Base-by-base conservation (phyloP, 2,113 vertebrate species). In the Mungos mungo region DNA sequence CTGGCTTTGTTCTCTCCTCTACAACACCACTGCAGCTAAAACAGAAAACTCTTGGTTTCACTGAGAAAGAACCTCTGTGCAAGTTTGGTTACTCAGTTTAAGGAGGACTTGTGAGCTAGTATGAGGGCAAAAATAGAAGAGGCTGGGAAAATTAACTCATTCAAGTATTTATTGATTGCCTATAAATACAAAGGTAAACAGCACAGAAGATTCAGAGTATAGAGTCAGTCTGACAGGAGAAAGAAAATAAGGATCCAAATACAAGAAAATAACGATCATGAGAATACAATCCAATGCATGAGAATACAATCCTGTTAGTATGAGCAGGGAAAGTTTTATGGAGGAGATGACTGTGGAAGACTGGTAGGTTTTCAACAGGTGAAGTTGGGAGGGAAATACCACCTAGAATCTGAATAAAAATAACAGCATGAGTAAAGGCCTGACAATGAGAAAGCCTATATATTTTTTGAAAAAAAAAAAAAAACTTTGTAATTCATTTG, bases 231-330 rank as follows among this genome's bases (percentile, higher is more conserved):
- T 85, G 71, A 86, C 4, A 71, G 41, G 35, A 88, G 41, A 93
- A 38, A 69, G 29, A 95, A 96, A 82, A 91, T 86, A 97, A 47
- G 47, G 11, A 76, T 47, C 80, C 33, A 93, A 87, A 94, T 79
- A 93, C 21, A 92, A 95, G 41, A 33, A 92, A 89, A 16, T 57
- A 81, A 93, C 31, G 35, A 50, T 52, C 68, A 63, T 45, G 35
- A 95, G 21, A 88, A 95, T 77, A 88, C 54, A 93, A 52, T 4
- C 50, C 95, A 60, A 38, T 38, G 38, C 68, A 63, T 45, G 35
- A 95, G 21, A 88, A 95, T 77, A 88, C 54, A 93, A 52, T 4
- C 50, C 95, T 38, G 8, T 83, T 76, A 50, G 52, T 14, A 13
- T 72, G 29, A 77, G 35, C 12, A 63, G 12, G 29, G 13, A 85